These are phyloP conservation scores for Stenoptilia bipunctidactyla DNA, from an alignment of 2,888 invertebrate species.

Conservation along the genomic window DNA sequence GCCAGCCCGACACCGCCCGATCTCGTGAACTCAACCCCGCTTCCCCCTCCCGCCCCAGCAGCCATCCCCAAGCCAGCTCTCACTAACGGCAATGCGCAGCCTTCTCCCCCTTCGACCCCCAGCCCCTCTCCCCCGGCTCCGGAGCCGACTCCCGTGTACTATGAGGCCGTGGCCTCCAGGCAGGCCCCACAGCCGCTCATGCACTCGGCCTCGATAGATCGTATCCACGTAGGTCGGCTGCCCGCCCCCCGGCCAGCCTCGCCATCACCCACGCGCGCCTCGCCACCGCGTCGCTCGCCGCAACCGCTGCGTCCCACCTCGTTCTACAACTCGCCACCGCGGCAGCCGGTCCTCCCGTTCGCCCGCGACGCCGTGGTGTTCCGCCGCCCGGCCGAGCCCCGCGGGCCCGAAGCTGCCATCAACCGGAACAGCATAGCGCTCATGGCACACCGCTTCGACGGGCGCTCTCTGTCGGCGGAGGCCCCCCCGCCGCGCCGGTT, in stretches of 20 bases:
- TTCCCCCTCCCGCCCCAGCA: constrained; percentile 20
- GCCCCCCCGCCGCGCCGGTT: constrained; percentile 16
- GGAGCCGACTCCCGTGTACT: constrained; percentile 16
- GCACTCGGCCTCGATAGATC: not conserved
- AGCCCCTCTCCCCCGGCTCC: constrained; percentile 20
- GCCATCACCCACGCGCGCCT: not conserved
- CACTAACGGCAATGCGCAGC: constrained; percentile 25
- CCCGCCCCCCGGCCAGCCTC: not conserved
- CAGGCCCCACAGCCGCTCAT: not conserved
- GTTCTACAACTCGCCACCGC: not conserved
- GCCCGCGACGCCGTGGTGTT: constrained; percentile 26
- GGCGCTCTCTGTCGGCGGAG: constrained; percentile 31
- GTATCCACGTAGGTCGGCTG: not conserved
- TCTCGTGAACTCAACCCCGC: constrained; percentile 51
- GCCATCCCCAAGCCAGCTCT: constrained; percentile 32
- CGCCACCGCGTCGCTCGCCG: not conserved
- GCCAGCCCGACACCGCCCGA: constrained; percentile 86
- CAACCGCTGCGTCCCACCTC: not conserved
- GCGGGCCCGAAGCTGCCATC: constrained; percentile 29
- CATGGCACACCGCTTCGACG: constrained; percentile 52
- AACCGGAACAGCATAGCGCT: constrained; percentile 46
- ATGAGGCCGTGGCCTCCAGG: not conserved
- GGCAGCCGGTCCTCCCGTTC: constrained; percentile 31
- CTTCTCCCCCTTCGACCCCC: constrained; percentile 14
- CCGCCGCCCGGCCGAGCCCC: constrained; percentile 37